Evolutionary conservation across 1,140 invertebrate genomes (phyloP).

Genomic region (Apis florea): DNA sequence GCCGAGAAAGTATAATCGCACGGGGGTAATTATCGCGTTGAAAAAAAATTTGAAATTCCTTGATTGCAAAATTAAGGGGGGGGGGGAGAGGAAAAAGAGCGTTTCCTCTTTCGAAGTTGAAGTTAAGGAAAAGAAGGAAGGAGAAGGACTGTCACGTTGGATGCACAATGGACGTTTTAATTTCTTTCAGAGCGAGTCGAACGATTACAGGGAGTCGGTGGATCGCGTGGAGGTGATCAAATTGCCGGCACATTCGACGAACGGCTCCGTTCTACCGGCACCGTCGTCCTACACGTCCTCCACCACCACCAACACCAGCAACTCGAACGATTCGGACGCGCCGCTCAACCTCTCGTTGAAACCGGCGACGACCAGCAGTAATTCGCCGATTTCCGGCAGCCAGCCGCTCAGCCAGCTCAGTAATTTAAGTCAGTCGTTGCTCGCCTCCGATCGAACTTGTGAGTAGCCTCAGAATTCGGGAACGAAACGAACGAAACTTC

Average conservation of each 20-base stretch:
- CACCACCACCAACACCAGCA: slow-evolving; percentile 71
- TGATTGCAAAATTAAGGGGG: not conserved
- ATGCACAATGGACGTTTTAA: not conserved
- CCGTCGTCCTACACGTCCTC: slow-evolving; percentile 76
- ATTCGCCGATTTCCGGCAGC: slow-evolving; percentile 74
- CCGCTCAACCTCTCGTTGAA: slow-evolving; percentile 91
- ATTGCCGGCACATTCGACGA: slow-evolving; percentile 82
- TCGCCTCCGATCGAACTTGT: slow-evolving; percentile 81
- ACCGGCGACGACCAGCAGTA: slow-evolving; percentile 81
- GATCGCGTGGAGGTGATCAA: slow-evolving; percentile 90
- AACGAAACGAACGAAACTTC: too few relatives aligned
- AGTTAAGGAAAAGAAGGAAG: not conserved
- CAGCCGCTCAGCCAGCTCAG: slow-evolving; percentile 82
- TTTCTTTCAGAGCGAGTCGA: slow-evolving; percentile 69
- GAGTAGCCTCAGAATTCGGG: slow-evolving; percentile 67
- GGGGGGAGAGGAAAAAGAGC: rapidly evolving
- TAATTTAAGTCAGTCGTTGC: slow-evolving; percentile 80
- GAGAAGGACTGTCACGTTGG: not conserved
- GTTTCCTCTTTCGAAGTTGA: too few relatives aligned
- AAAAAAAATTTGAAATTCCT: not conserved
- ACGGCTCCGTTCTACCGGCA: slow-evolving; percentile 79
- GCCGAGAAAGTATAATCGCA: slow-evolving; percentile 76
- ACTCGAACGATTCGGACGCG: slow-evolving; percentile 84
- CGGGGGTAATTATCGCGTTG: slow-evolving; percentile 62
- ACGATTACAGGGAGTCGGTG: slow-evolving; percentile 74